These are phyloP conservation scores for Varanus salvator DNA, from an alignment of 2,113 vertebrate genomes.

Conservation along the genomic window DNA sequence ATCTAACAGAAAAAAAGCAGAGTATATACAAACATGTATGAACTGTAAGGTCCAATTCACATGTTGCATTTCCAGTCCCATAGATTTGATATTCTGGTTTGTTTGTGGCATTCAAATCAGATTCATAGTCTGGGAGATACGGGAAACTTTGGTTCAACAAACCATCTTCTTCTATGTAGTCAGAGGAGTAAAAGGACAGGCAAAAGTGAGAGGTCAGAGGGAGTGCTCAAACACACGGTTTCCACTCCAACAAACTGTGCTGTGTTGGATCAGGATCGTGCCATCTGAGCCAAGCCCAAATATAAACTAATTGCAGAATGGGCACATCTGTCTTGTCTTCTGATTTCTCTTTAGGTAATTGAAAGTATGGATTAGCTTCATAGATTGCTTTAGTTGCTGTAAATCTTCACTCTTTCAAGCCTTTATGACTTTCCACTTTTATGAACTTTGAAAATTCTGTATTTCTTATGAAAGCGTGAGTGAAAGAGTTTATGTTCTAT, in stretches of 20 bases:
- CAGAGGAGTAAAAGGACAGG: not conserved
- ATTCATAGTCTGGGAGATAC: not conserved
- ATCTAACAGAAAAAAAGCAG: too few relatives aligned
- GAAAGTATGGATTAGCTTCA: not conserved
- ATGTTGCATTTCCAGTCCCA: not conserved
- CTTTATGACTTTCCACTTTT: slow-evolving; percentile 48
- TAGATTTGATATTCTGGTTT: not conserved
- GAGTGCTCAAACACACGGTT: not conserved
- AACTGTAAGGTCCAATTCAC: not conserved
- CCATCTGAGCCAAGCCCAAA: not conserved
- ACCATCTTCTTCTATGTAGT: not conserved
- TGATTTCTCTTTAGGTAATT: not conserved
- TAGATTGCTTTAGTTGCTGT: not conserved
- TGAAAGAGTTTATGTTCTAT: slow-evolving; percentile 80
- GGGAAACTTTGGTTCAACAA: not conserved
- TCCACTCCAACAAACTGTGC: not conserved
- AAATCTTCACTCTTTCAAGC: not conserved
- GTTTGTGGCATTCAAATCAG: not conserved
- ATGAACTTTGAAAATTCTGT: slow-evolving; percentile 40
- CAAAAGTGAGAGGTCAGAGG: not conserved
- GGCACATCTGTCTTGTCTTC: not conserved
- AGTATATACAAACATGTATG: not conserved
- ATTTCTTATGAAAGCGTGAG: slow-evolving; percentile 60
- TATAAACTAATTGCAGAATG: not conserved
- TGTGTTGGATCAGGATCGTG: not conserved